Evolutionary conservation across 2,113 vertebrate genomes (phyloP).

Genomic region (Aegithalos caudatus): DNA sequence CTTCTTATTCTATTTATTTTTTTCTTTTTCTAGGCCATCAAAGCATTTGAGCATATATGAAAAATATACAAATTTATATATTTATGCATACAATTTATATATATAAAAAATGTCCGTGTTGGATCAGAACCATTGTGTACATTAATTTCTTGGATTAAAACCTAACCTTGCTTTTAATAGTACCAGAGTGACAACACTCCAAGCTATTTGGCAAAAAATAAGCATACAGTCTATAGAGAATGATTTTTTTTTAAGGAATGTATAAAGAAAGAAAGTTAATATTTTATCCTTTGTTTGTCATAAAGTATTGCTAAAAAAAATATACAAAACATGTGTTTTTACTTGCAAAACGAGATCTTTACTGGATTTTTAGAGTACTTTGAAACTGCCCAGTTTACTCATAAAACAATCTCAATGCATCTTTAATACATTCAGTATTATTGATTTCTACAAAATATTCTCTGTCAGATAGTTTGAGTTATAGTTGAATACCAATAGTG

Average conservation of each 20-base stretch:
- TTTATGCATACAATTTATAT: not conserved
- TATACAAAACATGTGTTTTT: not conserved
- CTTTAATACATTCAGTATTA: not conserved
- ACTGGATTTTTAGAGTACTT: not conserved
- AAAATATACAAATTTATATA: not conserved
- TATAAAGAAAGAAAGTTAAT: not conserved
- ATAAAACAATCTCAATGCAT: not conserved
- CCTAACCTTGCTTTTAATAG: not conserved
- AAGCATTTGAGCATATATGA: not conserved
- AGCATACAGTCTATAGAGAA: not conserved
- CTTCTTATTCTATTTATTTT: not conserved
- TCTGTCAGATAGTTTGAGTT: not conserved
- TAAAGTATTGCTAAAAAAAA: not conserved
- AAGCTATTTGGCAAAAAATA: not conserved
- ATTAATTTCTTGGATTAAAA: not conserved
- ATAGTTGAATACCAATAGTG: not conserved
- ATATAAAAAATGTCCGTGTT: not conserved
- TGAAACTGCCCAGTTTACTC: not conserved
- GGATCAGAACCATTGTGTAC: not conserved
- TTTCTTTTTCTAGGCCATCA: not conserved
- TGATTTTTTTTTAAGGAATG: not conserved
- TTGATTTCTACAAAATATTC: not conserved
- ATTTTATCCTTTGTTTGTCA: not conserved
- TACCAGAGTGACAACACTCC: not conserved
- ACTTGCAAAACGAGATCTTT: not conserved